These are phyloP conservation scores for Myiopsitta monachus DNA, from an alignment of 2,113 vertebrate genomes.

Conservation along the genomic window DNA sequence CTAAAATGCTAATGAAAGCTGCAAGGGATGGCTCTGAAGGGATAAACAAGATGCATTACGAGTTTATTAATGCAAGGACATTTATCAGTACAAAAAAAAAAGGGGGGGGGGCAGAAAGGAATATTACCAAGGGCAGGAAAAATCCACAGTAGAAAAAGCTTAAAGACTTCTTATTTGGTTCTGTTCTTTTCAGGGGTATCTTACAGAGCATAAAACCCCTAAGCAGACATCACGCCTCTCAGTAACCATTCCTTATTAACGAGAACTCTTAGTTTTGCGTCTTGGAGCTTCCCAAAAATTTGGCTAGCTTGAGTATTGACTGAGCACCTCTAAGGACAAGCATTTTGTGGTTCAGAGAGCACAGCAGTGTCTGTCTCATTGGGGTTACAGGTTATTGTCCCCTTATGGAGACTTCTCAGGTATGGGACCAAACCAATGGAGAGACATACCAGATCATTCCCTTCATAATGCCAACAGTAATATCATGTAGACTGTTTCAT, in stretches of 20 bases:
- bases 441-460: not conserved
- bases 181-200: not conserved
- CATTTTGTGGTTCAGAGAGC: not conserved
- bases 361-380: not conserved
- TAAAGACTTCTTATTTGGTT: not conserved
- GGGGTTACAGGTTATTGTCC: not conserved
- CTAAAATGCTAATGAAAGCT: slow-evolving; percentile 43
- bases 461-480: not conserved
- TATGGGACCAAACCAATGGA: not conserved
- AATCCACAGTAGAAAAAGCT: not conserved
- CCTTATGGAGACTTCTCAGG: not conserved
- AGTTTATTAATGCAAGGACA: slow-evolving; percentile 10
- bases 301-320: not conserved
- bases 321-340: not conserved
- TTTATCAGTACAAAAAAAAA: slow-evolving; percentile 18
- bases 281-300: not conserved
- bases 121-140: not conserved
- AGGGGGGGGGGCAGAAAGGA: not conserved
- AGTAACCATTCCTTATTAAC: not conserved
- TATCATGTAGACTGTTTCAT: not conserved
- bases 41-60: slow-evolving; percentile 32
- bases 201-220: not conserved
- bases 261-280: not conserved
- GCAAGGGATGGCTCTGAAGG: slow-evolving; percentile 2
- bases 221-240: not conserved